Evolutionary conservation across 2,888 invertebrate genomes (phyloP), one percentile per base, ranked within the genome.

Genomic region (Nomada ferruginata): DNA sequence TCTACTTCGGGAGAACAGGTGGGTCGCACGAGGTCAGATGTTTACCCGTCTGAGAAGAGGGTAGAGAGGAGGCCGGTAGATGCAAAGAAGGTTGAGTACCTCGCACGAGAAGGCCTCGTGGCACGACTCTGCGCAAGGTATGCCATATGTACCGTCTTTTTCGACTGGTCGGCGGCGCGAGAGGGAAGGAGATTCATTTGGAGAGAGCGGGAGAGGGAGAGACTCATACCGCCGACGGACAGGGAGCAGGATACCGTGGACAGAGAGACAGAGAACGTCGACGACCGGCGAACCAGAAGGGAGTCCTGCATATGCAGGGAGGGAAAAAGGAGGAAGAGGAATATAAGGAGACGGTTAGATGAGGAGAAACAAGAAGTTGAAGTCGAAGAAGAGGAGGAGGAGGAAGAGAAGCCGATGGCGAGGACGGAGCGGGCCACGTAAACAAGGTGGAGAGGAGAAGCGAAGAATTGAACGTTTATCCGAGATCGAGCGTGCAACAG

Each of bases 41-140:
- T 85, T 84, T 84, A 82, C 79, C 80, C 79, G 81, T 82, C 82
- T 42, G 77, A 60, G 77, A 79, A 76, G 71, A 70, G 71, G 80
- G 70, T 66, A 75, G 69, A 81, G 74, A 80, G 72, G 61, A 53
- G 63, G 66, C 69, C 83, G 85, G 79, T 87, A 83, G 89, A 91
- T 89, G 90, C 89, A 91, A 91, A 91, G 89, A 90, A 91, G 91
- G 90, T 91, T 91, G 89, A 91, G 89, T 88, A 89, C 90, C 90
- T 90, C 86, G 84, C 82, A 85, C 79, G 82, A 83, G 85, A 84
- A 81, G 88, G 87, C 89, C 85, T 88, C 85, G 87, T 83, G 87
- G 87, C 87, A 89, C 82, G 88, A 88, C 87, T 73, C 50, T 84
- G 81, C 84, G 77, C 83, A 79, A 87, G 86, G 85, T 86, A 89